phyloP scores from a whole-genome alignment of 1,140 invertebrate species.

The Cheumatopsyche charites region DNA sequence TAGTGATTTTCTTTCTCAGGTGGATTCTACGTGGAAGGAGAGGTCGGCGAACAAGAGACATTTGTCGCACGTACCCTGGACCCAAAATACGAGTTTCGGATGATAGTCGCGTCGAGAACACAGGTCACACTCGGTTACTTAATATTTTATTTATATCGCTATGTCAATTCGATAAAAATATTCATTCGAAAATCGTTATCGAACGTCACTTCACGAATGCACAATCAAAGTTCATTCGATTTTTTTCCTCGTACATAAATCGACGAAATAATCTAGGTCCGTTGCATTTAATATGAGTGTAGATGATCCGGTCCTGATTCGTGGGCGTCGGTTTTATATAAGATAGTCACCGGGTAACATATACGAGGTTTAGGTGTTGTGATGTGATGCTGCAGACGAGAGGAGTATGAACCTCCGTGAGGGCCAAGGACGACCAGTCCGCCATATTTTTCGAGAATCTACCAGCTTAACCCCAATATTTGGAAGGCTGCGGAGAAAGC shows the following conservation, averaged over 20 bases:
- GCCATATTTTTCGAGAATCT: constrained; percentile 38
- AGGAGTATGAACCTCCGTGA: constrained; percentile 23
- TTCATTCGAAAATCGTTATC: too few relatives aligned
- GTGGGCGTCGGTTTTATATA: constrained; percentile 15
- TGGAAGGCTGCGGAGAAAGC: constrained; percentile 32
- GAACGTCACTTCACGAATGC: too few relatives aligned
- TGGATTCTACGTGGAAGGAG: constrained; percentile 27
- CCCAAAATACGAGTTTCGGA: background rate
- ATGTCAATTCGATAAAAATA: too few relatives aligned
- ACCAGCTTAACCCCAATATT: constrained; percentile 37
- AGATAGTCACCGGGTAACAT: background rate
- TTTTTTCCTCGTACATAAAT: too few relatives aligned
- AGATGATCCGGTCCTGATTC: constrained; percentile 8
- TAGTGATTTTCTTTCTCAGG: constrained; percentile 24
- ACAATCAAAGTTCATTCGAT: too few relatives aligned
- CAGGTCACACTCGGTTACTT: constrained; percentile 14
- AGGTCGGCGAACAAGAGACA: constrained; percentile 41
- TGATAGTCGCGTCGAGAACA: constrained; percentile 2
- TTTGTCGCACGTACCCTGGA: constrained; percentile 41
- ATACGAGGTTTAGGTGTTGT: constrained; percentile 16
- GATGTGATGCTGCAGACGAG: constrained; percentile 10
- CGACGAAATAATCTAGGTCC: background rate
- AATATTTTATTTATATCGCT: background rate
- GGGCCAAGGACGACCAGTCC: constrained; percentile 37
- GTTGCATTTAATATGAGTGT: background rate